Conservation (phyloP, 2,113 vertebrate species). For the Entelurus aequoreus region DNA sequence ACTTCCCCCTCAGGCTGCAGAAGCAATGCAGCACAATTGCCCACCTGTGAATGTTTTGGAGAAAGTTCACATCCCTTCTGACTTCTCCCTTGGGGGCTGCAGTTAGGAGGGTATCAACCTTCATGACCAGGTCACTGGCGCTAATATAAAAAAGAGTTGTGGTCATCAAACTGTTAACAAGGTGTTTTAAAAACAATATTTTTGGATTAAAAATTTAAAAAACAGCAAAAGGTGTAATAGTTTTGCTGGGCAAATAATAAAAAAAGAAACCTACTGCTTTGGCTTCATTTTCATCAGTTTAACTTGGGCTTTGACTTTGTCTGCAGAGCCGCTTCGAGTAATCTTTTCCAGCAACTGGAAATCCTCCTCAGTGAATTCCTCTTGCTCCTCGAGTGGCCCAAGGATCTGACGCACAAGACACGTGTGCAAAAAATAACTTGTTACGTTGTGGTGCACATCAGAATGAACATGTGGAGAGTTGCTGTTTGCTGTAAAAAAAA, state of each 20-base stretch:
- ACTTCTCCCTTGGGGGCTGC: constrained; percentile 77
- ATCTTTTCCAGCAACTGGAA: constrained; percentile 88
- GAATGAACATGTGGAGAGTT: no score
- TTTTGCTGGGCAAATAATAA: neutral
- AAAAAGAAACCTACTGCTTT: constrained; percentile 64
- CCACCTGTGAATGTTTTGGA: constrained; percentile 84
- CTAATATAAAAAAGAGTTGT: constrained; percentile 54
- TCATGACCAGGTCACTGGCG: constrained; percentile 89
- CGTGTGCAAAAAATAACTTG: neutral
- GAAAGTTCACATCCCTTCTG: constrained; percentile 75
- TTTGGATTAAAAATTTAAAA: neutral
- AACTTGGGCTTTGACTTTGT: constrained; percentile 83
- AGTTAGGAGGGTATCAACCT: constrained; percentile 82
- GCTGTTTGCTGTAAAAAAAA: no score
- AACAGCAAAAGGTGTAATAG: neutral
- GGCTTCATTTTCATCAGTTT: constrained; percentile 77
- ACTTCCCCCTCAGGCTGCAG: neutral
- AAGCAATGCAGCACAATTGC: constrained; percentile 7
- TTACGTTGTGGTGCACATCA: no score
- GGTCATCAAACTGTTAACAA: constrained; percentile 22
- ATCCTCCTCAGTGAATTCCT: constrained; percentile 81
- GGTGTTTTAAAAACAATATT: constrained; percentile 4
- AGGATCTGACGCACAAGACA: constrained; percentile 73
- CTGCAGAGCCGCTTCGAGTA: constrained; percentile 76
- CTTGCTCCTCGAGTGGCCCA: constrained; percentile 76